Conservation (phyloP, 92 coral and sea anemone species). For the Hydrozoanthus gracilis region DNA sequence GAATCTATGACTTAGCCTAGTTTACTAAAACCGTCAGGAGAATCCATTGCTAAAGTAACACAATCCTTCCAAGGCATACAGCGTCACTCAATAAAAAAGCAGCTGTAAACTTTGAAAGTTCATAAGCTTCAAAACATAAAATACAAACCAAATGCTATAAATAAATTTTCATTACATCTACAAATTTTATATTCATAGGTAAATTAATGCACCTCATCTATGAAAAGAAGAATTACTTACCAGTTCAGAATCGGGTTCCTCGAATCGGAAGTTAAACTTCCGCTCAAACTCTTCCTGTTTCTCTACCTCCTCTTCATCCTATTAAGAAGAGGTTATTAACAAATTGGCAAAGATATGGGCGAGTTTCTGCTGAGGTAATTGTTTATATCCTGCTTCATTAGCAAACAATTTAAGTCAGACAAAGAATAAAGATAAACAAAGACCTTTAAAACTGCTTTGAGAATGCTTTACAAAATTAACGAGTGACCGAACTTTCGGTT, state of each 20-base stretch:
- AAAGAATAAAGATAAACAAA: no score
- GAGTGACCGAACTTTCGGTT: no score
- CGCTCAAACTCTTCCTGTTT: constrained; percentile 97
- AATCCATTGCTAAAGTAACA: no score
- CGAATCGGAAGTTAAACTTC: constrained; percentile 90
- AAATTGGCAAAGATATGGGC: neutral
- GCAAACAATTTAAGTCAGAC: no score
- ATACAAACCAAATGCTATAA: neutral
- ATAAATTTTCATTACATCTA: no score
- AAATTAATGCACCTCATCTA: neutral
- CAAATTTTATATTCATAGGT: neutral
- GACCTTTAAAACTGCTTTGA: no score
- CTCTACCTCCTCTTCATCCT: constrained; percentile 92
- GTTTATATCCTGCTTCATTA: neutral
- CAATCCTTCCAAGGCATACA: no score
- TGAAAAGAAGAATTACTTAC: constrained; percentile 54
- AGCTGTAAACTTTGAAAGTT: no score
- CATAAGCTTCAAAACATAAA: neutral
- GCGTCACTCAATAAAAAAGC: no score
- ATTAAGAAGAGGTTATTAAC: neutral
- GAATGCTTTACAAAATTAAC: no score
- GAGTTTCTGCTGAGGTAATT: neutral
- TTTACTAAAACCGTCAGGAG: no score
- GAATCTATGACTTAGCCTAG: no score
- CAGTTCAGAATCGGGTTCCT: constrained; percentile 94